A percentile compares a stretch with the other conserved stretches of the same genome.
phyloP scores from a whole-genome alignment of 2,888 invertebrate genomes.

The Sminthurides aquaticus region DNA sequence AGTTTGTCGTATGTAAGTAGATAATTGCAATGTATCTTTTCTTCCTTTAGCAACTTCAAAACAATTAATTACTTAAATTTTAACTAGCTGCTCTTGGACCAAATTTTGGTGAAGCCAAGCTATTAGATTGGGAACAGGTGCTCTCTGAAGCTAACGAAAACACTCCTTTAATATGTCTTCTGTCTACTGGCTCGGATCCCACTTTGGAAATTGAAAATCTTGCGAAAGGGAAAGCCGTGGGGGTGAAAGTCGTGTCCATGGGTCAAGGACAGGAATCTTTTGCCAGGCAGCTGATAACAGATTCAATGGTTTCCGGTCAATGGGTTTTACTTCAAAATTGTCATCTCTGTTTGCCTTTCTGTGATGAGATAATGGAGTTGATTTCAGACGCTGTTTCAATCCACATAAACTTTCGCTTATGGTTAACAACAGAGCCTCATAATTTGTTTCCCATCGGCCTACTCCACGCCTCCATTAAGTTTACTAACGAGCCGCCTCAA shows the following conservation, averaged over 20 bases:
- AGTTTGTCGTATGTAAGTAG: conserved; percentile 81
- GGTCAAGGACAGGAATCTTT: conserved; percentile 92
- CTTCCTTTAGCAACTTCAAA: neutral
- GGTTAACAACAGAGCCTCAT: conserved; percentile 93
- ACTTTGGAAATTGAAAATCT: conserved; percentile 83
- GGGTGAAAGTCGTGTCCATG: conserved; percentile 70
- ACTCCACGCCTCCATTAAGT: conserved; percentile 72
- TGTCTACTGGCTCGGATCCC: conserved; percentile 93
- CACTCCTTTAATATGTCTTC: conserved; percentile 81
- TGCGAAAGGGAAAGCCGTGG: conserved; percentile 70
- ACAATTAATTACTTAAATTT: neutral
- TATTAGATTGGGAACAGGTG: conserved; percentile 70
- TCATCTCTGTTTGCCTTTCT: conserved; percentile 89
- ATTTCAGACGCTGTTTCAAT: conserved; percentile 75
- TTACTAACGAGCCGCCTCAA: conserved; percentile 95
- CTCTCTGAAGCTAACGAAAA: conserved; percentile 70
- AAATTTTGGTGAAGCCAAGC: conserved; percentile 84
- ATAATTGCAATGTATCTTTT: neutral
- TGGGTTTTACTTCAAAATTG: conserved; percentile 95
- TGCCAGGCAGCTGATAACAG: conserved; percentile 71
- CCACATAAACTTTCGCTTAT: conserved; percentile 75
- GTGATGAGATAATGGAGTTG: conserved; percentile 83
- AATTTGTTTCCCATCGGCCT: conserved; percentile 80
- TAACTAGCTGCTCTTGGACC: conserved; percentile 67
- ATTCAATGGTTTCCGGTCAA: conserved; percentile 70